phyloP scores from a whole-genome alignment of 2,888 invertebrate species.

The Tipula unca region DNA sequence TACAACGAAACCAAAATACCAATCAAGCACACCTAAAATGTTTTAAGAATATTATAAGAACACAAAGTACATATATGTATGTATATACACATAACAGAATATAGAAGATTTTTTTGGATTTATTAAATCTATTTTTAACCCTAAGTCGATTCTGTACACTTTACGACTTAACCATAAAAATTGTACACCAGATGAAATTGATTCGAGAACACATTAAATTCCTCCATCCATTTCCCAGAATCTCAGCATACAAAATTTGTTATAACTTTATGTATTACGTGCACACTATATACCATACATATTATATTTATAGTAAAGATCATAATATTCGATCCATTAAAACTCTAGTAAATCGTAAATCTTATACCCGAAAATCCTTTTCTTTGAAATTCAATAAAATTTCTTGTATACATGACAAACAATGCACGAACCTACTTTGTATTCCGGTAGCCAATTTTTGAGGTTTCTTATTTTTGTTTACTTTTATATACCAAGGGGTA shows the following conservation, averaged over 20 bases:
- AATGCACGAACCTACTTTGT: background rate
- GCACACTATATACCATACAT: too few relatives aligned
- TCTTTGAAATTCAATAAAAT: background rate
- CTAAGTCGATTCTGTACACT: background rate
- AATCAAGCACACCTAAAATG: conserved; percentile 14
- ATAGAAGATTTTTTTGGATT: background rate
- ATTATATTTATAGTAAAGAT: too few relatives aligned
- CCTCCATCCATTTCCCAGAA: background rate
- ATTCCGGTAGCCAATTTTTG: background rate
- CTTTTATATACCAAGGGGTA: background rate
- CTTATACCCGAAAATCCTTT: background rate
- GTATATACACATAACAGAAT: too few relatives aligned
- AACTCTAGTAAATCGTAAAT: background rate
- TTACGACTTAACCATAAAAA: background rate
- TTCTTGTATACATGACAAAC: background rate
- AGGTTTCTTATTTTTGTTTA: background rate
- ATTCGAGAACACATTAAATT: background rate
- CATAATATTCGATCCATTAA: background rate
- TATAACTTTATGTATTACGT: background rate
- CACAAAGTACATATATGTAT: background rate
- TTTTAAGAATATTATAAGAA: background rate
- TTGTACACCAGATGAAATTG: background rate
- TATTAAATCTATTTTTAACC: background rate
- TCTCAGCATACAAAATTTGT: background rate
- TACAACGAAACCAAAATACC: background rate